Evolutionary conservation across 2,797 vertebrate genomes (phyloP).

Genomic region (Clarias laeviceps): DNA sequence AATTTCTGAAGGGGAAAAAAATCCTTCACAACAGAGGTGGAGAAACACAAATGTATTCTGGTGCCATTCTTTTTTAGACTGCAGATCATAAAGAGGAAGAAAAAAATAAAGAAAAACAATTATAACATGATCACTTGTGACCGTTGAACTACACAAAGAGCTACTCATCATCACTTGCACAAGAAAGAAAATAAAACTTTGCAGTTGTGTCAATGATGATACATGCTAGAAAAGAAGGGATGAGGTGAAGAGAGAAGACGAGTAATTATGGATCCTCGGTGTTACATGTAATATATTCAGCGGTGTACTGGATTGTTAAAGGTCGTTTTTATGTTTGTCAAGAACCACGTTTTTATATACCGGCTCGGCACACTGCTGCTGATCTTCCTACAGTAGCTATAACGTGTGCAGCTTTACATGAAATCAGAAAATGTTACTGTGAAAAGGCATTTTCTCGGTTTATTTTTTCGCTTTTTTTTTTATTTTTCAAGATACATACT

Average conservation of each 20-base stretch:
- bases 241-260: slow-evolving; percentile 1
- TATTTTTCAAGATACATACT: slow-evolving; percentile 71
- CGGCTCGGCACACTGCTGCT: slow-evolving; percentile 45
- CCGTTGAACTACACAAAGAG: neutral
- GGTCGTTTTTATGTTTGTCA: slow-evolving; percentile 19
- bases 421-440: slow-evolving; percentile 72
- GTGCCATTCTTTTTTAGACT: neutral
- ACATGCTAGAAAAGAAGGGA: neutral
- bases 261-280: neutral
- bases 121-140: neutral
- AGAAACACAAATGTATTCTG: slow-evolving; percentile 23
- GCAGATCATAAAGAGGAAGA: neutral
- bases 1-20: neutral
- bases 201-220: slow-evolving; percentile 10
- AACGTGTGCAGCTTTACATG: slow-evolving; percentile 77
- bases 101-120: neutral
- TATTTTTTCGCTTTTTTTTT: slow-evolving; percentile 40
- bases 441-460: slow-evolving; percentile 89
- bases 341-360: slow-evolving; percentile 13
- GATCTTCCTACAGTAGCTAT: slow-evolving; percentile 67
- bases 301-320: slow-evolving; percentile 3
- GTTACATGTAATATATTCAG: slow-evolving; percentile 25
- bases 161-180: slow-evolving; percentile 1
- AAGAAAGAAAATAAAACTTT: neutral
- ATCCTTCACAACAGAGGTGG: slow-evolving; percentile 4